phyloP scores from a whole-genome alignment of 1,140 invertebrate genomes.

The Laodelphax striatellus region DNA sequence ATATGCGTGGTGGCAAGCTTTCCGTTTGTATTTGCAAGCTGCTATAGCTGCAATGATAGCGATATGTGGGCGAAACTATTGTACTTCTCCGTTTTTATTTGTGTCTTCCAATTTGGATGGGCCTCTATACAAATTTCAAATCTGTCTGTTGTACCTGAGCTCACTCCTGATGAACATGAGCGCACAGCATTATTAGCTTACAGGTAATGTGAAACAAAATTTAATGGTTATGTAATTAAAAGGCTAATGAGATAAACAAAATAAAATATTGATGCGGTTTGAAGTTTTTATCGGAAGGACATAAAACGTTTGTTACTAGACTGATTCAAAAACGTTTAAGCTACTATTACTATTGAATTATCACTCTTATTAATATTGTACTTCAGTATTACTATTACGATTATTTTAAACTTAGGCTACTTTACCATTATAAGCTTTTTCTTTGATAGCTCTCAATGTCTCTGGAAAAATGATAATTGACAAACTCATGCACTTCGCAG shows the following conservation, averaged over 20 bases:
- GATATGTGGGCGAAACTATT: slow-evolving; percentile 63
- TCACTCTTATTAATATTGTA: no score
- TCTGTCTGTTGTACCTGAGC: slow-evolving; percentile 66
- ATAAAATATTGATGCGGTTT: no score
- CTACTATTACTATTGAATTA: no score
- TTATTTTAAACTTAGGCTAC: no score
- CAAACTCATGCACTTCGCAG: no score
- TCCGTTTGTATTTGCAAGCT: slow-evolving; percentile 82
- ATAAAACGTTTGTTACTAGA: no score
- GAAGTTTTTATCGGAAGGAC: no score
- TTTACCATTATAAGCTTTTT: no score
- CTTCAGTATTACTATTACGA: no score
- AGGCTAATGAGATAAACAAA: neutral
- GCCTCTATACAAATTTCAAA: slow-evolving; percentile 90
- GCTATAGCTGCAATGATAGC: slow-evolving; percentile 51
- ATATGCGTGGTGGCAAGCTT: slow-evolving; percentile 68
- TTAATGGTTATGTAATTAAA: no score
- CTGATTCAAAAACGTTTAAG: no score
- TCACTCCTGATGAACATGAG: slow-evolving; percentile 60
- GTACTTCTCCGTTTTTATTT: slow-evolving; percentile 82
- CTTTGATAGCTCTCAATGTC: neutral
- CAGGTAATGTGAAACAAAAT: slow-evolving; percentile 42
- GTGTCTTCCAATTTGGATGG: slow-evolving; percentile 96
- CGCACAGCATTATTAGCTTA: slow-evolving; percentile 75
- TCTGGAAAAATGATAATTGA: no score